phyloP scores from a whole-genome alignment of 2,113 vertebrate species.

The Coptodon rendalli region DNA sequence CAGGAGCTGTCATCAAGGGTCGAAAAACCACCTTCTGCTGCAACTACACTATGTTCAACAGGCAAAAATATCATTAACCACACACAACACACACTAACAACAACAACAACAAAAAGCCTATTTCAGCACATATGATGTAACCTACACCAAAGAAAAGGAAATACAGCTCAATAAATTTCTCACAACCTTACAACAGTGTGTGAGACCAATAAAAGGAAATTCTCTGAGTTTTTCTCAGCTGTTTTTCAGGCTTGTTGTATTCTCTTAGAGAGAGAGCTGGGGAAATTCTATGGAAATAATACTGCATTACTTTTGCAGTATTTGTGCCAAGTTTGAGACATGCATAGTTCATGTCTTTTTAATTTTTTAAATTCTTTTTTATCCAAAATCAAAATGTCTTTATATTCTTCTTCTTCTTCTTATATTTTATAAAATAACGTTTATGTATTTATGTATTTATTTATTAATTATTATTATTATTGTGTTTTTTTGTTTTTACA shows the following conservation, averaged over 20 bases:
- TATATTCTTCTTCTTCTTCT: fast-evolving
- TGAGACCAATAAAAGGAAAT: neutral
- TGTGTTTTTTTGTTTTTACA: neutral
- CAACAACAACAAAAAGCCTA: neutral
- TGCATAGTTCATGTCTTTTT: fast-evolving
- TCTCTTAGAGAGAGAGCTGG: fast-evolving
- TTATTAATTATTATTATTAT: neutral
- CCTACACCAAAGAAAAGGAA: neutral
- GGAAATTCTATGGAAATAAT: neutral
- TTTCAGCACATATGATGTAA: neutral
- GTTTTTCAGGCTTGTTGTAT: neutral
- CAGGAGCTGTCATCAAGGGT: neutral
- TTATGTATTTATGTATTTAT: neutral
- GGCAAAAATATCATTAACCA: neutral
- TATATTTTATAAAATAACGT: neutral
- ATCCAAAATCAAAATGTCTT: fast-evolving
- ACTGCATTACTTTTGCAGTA: neutral
- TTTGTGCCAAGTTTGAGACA: neutral
- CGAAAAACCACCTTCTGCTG: neutral
- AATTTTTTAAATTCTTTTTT: fast-evolving
- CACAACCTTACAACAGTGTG: neutral
- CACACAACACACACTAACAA: neutral
- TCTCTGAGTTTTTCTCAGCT: neutral
- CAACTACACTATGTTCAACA: neutral
- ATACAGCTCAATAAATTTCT: neutral